These are phyloP conservation scores for Hyposoter dolosus DNA, from an alignment of 2,888 invertebrate genomes.

Conservation along the genomic window DNA sequence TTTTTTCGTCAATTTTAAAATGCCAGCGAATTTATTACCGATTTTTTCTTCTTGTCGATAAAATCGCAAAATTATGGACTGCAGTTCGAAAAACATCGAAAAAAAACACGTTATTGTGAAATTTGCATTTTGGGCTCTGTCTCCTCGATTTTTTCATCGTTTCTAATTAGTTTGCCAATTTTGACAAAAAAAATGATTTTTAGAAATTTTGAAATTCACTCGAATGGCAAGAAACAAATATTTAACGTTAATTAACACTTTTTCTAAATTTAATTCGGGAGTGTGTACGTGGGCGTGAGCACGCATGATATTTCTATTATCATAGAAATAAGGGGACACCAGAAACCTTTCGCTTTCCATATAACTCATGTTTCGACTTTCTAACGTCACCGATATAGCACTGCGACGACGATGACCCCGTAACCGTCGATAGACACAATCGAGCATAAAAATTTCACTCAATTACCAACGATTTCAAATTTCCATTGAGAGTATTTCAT, in stretches of 20 bases:
- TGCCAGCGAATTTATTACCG: no score
- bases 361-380: slow-evolving; percentile 53
- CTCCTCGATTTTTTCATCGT: no score
- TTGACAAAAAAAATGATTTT: no score
- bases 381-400: slow-evolving; percentile 41
- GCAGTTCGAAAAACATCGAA: no score
- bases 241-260: no score
- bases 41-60: no score
- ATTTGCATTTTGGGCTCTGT: no score
- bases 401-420: slow-evolving; percentile 19
- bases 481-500: neutral
- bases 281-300: slow-evolving; percentile 13
- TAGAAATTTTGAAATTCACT: neutral
- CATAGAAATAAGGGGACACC: slow-evolving; percentile 50
- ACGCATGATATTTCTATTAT: slow-evolving; percentile 54
- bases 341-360: slow-evolving; percentile 38
- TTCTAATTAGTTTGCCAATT: no score
- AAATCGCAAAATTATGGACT: no score
- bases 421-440: slow-evolving; percentile 5
- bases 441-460: neutral
- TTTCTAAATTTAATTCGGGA: neutral
- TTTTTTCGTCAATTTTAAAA: no score
- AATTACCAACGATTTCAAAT: neutral
- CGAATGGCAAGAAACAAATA: no score
- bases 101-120: no score